Evolutionary conservation across 2,888 invertebrate species (phyloP), one percentile per base, ranked within the genome.

Genomic region (Oxycera nigricornis): DNA sequence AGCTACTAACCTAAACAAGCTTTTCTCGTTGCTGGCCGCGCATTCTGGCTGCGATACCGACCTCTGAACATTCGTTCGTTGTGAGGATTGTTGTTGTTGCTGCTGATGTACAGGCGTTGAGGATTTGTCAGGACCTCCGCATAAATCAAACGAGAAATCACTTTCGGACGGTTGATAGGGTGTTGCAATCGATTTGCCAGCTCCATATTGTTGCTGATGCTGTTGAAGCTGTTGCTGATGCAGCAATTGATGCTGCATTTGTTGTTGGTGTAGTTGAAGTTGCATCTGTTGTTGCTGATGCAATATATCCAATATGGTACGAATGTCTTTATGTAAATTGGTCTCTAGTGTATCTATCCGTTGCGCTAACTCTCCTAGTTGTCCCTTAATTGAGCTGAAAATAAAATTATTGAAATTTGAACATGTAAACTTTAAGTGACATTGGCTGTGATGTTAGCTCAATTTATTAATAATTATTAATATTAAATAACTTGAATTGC

Each of bases 161-260:
- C 81, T 81, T 79, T 81, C 81, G 80, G 81, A 81, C 79, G 80
- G 81, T 76, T 80, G 81, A 77, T 79, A 80, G 77, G 80, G 80
- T 78, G 80, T 77, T 59, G 79, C 76, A 74, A 79, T 78, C 72
- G 77, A 79, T 76, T 80, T 78, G 20, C 78, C 76, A 76, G 78
- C 77, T 39, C 77, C 73, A 75, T 78, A 75, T 50, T 77, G 79
- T 57, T 78, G 79, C 70, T 79, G 79, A 61, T 78, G 79, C 73
- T 78, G 79, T 73, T 79, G 79, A 72, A 79, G 59, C 62, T 79
- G 79, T 30, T 79, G 79, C 65, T 79, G 79, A 74, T 79, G 80
- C 67, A 79, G 78, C 62, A 79, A 75, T 74, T 79, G 79, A 73
- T 79, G 79, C 59, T 79, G 78, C 68, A 79, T 76, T 75, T 70